Evolutionary conservation across 2,113 vertebrate species (phyloP).

Genomic region (Manacus vitellinus): DNA sequence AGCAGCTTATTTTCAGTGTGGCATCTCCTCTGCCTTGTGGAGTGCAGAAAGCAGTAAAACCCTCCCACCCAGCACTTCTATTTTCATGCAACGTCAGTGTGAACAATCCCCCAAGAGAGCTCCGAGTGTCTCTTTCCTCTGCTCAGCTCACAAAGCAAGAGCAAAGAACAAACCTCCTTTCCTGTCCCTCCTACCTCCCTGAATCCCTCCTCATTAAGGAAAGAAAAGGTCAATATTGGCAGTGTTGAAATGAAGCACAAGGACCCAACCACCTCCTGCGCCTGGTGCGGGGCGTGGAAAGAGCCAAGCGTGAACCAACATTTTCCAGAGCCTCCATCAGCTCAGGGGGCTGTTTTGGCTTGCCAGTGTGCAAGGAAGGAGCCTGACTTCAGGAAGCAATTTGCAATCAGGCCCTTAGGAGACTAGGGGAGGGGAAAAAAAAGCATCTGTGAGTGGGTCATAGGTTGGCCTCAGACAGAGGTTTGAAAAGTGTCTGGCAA

Average conservation of each 20-base stretch:
- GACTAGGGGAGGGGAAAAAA: neutral
- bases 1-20: neutral
- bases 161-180: neutral
- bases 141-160: neutral
- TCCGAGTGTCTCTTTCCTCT: neutral
- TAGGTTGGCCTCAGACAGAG: neutral
- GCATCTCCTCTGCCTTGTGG: neutral
- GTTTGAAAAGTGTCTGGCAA: neutral
- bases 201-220: neutral
- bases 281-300: neutral
- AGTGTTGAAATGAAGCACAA: slow-evolving; percentile 34
- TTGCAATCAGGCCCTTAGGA: neutral
- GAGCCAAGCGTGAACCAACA: neutral
- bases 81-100: neutral
- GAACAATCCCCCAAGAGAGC: neutral
- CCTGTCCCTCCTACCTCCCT: neutral
- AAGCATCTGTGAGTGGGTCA: neutral
- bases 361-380: neutral
- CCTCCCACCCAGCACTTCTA: neutral
- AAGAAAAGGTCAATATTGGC: neutral
- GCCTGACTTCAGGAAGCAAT: slow-evolving; percentile 8
- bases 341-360: neutral
- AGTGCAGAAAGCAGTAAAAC: neutral
- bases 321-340: slow-evolving; percentile 36
- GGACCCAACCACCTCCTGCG: rapidly evolving